A percentile compares a stretch with the other conserved stretches of the same genome.
These are phyloP conservation scores for Drosophila colorata DNA, from an alignment of 2,888 invertebrate genomes.

Conservation along the genomic window DNA sequence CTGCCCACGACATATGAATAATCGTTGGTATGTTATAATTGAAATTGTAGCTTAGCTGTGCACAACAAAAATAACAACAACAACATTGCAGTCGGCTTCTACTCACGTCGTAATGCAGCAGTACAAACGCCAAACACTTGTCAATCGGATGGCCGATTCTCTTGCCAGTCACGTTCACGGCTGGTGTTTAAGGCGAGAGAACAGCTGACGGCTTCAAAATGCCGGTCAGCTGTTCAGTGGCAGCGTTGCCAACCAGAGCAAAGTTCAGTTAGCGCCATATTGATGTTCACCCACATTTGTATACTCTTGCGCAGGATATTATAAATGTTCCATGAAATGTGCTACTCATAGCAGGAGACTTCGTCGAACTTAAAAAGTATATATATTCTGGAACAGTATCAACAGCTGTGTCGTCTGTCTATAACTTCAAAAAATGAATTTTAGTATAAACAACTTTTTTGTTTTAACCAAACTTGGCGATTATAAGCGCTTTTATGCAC, in stretches of 20 bases:
- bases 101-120: slow-evolving; percentile 57
- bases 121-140: slow-evolving; percentile 21
- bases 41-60: slow-evolving; percentile 44
- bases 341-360: no score
- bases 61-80: slow-evolving; percentile 42
- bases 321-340: no score
- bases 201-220: slow-evolving; percentile 52
- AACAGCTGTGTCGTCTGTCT: no score
- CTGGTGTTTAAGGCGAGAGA: slow-evolving; percentile 42
- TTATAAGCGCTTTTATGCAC: no score
- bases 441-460: no score
- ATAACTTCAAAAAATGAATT: no score
- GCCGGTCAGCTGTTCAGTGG: slow-evolving; percentile 65
- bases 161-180: slow-evolving; percentile 67
- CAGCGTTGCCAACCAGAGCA: slow-evolving; percentile 57
- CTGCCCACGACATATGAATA: slow-evolving; percentile 63
- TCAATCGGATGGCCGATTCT: slow-evolving; percentile 43
- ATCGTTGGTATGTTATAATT: slow-evolving; percentile 52
- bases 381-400: no score
- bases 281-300: background rate
- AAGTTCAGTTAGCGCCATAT: background rate
- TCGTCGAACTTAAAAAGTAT: no score
- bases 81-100: slow-evolving; percentile 46
- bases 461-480: no score
- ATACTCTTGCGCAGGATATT: background rate